Base-by-base conservation (phyloP, 2,113 vertebrate species). In the Chloropsis hardwickii region DNA sequence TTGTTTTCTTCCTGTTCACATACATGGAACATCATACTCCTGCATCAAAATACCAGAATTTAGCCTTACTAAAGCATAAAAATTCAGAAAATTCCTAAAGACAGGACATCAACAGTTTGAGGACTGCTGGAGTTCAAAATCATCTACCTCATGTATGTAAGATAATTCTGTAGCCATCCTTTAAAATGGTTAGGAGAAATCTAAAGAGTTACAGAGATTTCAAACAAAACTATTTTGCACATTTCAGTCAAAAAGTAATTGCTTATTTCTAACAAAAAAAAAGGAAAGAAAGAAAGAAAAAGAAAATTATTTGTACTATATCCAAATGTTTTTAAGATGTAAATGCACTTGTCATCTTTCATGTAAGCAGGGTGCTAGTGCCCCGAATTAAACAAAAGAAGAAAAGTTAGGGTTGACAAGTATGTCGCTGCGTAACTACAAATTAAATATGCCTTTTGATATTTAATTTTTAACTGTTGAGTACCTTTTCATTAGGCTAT, bases 321-420 rank as follows among this genome's bases (percentile, higher is more conserved):
- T 64, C 89, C 31, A 81, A 86, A 94, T 88, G 92, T 94, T 94
- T 95, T 95, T 92, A 95, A 92, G 83, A 96, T 92, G 78, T 87
- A 97, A 97, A 94, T 89, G 83, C 81, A 95, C 91, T 94, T 97
- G 96, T 97, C 96, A 97, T 92, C 81, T 91, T 79, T 64, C 92
- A 91, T 76, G 77, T 81, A 97, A 96, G 94, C 94, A 97, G 91
- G 91, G 95, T 71, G 89, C 73, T 95, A 22, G 80, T 89, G 91
- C 86, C 91, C 96, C 65, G 92, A 81, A 89, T 81, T 79, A 95
- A 95, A 92, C 73, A 95, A 97, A 90, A 86, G 86, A 90, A 92
- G 79, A 76, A 79, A 95, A 97, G 86, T 95, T 95, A 62, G 73
- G 78, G 94, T 91, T 97, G 96, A 96, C 95, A 97, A 95, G 89